phyloP scores from a whole-genome alignment of 2,113 vertebrate species.

The Gorsachius goisagi region DNA sequence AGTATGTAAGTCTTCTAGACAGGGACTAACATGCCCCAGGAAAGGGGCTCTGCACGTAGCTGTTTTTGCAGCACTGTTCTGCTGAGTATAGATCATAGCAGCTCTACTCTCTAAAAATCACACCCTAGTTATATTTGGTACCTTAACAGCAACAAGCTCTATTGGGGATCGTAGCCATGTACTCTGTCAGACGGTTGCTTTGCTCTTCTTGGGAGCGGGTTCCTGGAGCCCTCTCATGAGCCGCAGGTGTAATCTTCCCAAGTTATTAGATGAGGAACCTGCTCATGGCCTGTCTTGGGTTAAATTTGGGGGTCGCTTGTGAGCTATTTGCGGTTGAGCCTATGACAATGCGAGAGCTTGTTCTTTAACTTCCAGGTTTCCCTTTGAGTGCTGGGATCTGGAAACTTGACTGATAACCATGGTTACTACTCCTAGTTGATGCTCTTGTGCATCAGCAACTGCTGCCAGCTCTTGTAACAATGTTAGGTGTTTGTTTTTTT shows the following conservation, averaged over 20 bases:
- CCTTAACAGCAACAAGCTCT: neutral
- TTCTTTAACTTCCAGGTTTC: neutral
- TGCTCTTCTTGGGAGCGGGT: neutral
- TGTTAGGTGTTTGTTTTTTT: neutral
- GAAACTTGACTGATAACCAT: neutral
- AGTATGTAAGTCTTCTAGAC: fast-evolving
- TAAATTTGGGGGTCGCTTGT: neutral
- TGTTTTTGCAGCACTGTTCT: neutral
- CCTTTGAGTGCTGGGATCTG: neutral
- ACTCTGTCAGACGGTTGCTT: neutral
- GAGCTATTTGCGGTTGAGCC: neutral
- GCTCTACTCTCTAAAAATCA: neutral
- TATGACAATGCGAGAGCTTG: neutral
- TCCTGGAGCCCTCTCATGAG: neutral
- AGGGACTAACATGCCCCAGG: neutral
- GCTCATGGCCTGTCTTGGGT: neutral
- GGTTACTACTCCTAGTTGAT: neutral
- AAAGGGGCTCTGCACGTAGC: neutral
- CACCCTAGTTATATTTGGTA: neutral
- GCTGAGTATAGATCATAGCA: neutral
- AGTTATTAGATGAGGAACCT: neutral
- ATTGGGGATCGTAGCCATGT: neutral
- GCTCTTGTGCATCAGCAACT: neutral
- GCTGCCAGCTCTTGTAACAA: neutral
- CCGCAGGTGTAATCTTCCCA: neutral